These are phyloP conservation scores for Eupithecia vulgata DNA, from an alignment of 2,888 invertebrate species.

Conservation along the genomic window DNA sequence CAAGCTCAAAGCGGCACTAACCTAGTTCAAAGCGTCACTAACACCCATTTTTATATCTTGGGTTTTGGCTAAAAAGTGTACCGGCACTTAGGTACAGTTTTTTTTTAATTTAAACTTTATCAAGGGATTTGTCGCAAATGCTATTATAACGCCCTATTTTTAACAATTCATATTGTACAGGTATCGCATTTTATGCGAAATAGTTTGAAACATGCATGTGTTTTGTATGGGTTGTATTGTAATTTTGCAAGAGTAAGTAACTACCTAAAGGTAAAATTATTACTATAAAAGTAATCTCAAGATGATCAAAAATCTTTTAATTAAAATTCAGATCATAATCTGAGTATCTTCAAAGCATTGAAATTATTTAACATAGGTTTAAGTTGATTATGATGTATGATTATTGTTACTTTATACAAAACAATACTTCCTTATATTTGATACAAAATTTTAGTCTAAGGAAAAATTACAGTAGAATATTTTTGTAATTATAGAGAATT, in stretches of 20 bases:
- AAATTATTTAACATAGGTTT: conserved; percentile 19
- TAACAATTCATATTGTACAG: background rate
- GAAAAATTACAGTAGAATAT: conserved; percentile 51
- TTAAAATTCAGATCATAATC: conserved; percentile 9
- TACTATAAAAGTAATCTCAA: background rate
- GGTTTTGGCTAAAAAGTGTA: background rate
- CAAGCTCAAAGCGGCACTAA: too few relatives aligned
- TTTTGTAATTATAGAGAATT: conserved; percentile 41
- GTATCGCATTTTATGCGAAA: background rate
- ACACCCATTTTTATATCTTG: background rate
- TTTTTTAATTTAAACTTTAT: background rate
- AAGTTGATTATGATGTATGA: conserved; percentile 12
- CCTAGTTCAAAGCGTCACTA: too few relatives aligned
- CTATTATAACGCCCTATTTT: background rate
- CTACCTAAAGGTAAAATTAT: background rate
- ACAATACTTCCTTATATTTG: conserved; percentile 38
- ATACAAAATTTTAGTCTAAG: conserved; percentile 51
- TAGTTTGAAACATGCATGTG: background rate
- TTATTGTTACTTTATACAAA: conserved; percentile 26
- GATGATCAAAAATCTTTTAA: background rate
- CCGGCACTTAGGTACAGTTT: background rate
- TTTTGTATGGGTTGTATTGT: background rate
- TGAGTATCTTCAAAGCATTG: conserved; percentile 21
- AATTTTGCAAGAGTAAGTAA: background rate
- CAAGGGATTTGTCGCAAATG: background rate